Conservation (phyloP, 2,113 vertebrate genomes). For the Poeciliopsis prolifica region DNA sequence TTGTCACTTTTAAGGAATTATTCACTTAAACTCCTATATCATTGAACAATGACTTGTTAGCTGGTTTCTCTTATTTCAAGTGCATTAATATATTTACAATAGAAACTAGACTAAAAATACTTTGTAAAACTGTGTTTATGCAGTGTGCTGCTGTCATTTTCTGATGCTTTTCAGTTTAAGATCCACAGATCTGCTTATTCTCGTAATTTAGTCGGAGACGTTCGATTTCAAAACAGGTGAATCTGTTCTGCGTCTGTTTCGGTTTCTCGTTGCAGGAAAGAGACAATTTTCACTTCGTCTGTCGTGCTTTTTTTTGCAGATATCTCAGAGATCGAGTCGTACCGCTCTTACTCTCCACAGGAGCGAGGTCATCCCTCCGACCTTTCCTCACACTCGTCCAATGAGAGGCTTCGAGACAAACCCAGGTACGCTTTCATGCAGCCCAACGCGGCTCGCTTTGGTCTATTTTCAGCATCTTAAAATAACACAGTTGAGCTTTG, state of each 20-base stretch:
- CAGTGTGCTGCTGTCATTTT: too few species aligned
- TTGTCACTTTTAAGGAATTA: too few species aligned
- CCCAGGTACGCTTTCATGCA: slow-evolving; percentile 77
- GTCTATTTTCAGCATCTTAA: neutral
- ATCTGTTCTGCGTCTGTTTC: too few species aligned
- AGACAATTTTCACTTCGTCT: slow-evolving; percentile 34
- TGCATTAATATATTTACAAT: too few species aligned
- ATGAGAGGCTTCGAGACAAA: slow-evolving; percentile 90
- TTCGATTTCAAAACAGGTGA: neutral
- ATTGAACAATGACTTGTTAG: too few species aligned
- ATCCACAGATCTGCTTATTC: neutral
- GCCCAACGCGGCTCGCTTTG: neutral
- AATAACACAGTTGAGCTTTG: neutral
- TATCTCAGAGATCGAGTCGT: slow-evolving; percentile 97
- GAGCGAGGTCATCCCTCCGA: slow-evolving; percentile 90
- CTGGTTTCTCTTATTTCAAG: too few species aligned
- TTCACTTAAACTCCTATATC: too few species aligned
- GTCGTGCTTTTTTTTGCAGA: slow-evolving; percentile 77
- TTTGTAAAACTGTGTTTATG: too few species aligned
- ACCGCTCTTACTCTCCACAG: slow-evolving; percentile 92
- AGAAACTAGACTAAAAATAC: too few species aligned
- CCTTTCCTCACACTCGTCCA: slow-evolving; percentile 93
- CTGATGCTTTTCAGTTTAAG: neutral
- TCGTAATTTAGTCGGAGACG: neutral
- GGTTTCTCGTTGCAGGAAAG: neutral